Base-by-base conservation (phyloP, 2,888 invertebrate genomes). In the Mimachlamys varia region DNA sequence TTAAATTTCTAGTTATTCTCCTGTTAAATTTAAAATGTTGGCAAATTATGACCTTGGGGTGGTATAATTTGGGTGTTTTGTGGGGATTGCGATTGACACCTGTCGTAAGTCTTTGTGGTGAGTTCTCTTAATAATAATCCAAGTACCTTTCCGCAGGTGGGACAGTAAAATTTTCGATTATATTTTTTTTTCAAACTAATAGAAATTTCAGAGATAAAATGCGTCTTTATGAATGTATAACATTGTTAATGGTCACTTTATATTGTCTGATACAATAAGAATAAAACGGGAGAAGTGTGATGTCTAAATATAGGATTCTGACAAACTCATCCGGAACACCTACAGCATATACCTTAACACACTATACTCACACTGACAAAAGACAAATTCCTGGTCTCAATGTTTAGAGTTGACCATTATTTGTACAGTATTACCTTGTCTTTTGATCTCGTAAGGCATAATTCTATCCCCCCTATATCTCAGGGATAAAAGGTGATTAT, bases 1-100 rank as follows among this genome's bases (percentile, higher is more conserved):
- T 76, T 33, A 33, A 76, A 76, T 76, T 76, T 76, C 76, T 76
- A 33, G 76, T 76, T 33, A 27, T 76, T 76, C 76, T 33, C 33
- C 15, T 27, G 76, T 76, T 33, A 12, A n/a, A n/a, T 62, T 62
- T 62, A 5, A 19, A n/a, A 7, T 76, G 13, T 76, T 33, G 27
- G 27, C 22, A 76, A 76, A 76, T 33, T 33, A 76, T 27, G 76
- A 33, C 76, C 76, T 76, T 76, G 33, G 22, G 2, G 12, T 33
- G 12, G 76, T 33, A 33, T 76, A 76, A 76, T 76, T 76, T 12
- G 2, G 27, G 76, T 33, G 27, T 76, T 76, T 76, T 76, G 33
- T 10, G 13, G 76, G 13, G 33, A 76, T 76, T 76, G 27, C 27
- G 22, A 76, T 76, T 76, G 76, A 22, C 76, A 76, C 33, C 76